A percentile compares a stretch with the other conserved stretches of the same genome.
These are phyloP conservation scores for Natrix natrix DNA, from an alignment of 2,797 vertebrate species.

Conservation along the genomic window DNA sequence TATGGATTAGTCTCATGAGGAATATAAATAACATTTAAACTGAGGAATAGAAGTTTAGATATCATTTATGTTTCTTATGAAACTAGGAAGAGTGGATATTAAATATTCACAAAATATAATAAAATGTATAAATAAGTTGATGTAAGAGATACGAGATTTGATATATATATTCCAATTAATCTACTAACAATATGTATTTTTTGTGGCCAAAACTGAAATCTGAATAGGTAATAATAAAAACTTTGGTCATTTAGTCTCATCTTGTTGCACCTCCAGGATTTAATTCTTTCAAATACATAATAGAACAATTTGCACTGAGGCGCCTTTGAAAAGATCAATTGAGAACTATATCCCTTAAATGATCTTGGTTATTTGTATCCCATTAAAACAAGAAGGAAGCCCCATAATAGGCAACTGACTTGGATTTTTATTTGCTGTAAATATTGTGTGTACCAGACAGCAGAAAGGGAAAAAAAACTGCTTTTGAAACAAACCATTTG, in stretches of 20 bases:
- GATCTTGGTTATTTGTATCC: constrained; percentile 52
- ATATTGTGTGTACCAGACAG: constrained; percentile 24
- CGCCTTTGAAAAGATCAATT: constrained; percentile 36
- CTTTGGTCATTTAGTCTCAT: not conserved
- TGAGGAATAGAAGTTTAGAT: constrained; percentile 56
- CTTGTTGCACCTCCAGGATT: not conserved
- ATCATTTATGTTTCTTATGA: not conserved
- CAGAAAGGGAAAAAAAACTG: constrained; percentile 29
- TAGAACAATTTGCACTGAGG: constrained; percentile 13
- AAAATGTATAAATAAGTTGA: not conserved
- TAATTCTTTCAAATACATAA: constrained; percentile 34
- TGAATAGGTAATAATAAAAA: not conserved
- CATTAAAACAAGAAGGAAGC: constrained; percentile 50
- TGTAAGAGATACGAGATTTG: not conserved
- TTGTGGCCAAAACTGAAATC: not conserved
- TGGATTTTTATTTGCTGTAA: constrained; percentile 53
- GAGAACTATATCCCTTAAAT: constrained; percentile 49
- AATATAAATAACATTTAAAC: constrained; percentile 61
- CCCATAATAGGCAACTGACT: constrained; percentile 51
- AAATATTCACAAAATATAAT: not conserved
- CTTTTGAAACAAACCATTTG: constrained; percentile 54
- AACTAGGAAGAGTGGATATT: not conserved
- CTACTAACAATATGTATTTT: not conserved
- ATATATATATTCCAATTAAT: not conserved
- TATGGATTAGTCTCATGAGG: constrained; percentile 59